A percentile compares a stretch with the other conserved stretches of the same genome.
Conservation (phyloP, 2,113 vertebrate species). For the Formicarius rufipectus region DNA sequence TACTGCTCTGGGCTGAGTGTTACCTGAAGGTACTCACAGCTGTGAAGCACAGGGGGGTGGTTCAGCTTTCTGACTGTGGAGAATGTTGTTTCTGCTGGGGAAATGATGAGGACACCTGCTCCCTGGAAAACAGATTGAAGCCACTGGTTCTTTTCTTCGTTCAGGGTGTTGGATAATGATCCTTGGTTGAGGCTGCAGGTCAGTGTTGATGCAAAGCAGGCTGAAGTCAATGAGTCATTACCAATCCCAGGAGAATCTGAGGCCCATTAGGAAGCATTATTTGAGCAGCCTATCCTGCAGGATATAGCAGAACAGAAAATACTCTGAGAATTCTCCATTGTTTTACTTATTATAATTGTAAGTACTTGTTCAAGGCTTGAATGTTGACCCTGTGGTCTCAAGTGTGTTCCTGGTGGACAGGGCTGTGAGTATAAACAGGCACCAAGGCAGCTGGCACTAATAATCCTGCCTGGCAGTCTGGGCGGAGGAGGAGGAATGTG, state of each 20-base stretch:
- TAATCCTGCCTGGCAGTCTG: not conserved
- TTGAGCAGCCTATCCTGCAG: not conserved
- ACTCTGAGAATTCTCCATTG: not conserved
- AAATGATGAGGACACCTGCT: not conserved
- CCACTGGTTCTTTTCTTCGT: not conserved
- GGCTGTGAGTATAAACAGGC: constrained; percentile 3
- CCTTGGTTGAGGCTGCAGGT: not conserved
- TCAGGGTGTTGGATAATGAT: not conserved
- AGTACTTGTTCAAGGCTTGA: not conserved
- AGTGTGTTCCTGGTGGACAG: not conserved
- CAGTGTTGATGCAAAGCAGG: not conserved
- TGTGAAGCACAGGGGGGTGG: not conserved
- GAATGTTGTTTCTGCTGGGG: not conserved
- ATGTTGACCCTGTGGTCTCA: not conserved
- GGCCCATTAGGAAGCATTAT: not conserved
- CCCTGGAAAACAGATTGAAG: not conserved
- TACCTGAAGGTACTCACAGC: not conserved
- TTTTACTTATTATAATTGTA: not conserved
- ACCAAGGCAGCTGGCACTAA: not conserved
- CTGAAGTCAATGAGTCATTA: not conserved
- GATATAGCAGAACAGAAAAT: not conserved
- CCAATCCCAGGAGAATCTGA: not conserved
- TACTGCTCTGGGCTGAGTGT: not conserved
- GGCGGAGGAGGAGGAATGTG: not conserved
- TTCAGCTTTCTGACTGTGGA: not conserved